Conservation (phyloP, 2,888 invertebrate genomes). For the Dysmachus trigonus region DNA sequence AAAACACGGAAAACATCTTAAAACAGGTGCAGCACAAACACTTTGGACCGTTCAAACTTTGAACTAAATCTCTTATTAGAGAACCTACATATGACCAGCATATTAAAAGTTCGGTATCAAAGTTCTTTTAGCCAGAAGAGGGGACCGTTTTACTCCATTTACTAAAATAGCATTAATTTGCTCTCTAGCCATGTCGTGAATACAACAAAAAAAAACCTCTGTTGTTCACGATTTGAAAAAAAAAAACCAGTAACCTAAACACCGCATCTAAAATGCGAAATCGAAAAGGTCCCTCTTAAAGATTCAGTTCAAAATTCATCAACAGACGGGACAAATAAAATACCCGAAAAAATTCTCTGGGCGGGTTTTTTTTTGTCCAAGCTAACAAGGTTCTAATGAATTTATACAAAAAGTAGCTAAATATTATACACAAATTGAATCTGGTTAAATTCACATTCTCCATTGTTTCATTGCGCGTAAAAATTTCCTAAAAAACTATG, state of each 20-base stretch:
- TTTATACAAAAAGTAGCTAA: constrained; percentile 30
- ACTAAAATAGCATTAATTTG: not conserved
- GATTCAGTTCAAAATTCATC: not conserved
- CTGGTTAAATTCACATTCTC: constrained; percentile 29
- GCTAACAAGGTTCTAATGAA: constrained; percentile 23
- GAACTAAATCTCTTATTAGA: not conserved
- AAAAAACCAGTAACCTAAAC: not conserved
- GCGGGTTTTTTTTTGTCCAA: not conserved
- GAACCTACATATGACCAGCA: not conserved
- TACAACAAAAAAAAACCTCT: not conserved
- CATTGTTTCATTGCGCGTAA: constrained; percentile 40
- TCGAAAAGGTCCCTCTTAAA: not conserved
- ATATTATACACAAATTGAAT: constrained; percentile 28
- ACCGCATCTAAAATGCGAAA: not conserved
- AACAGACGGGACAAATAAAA: not conserved
- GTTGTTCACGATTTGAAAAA: not conserved
- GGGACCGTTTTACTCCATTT: not conserved
- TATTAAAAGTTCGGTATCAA: not conserved
- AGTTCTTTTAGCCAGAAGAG: not conserved
- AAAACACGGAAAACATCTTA: not conserved
- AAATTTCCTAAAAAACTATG: constrained; percentile 43
- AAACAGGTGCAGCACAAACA: not conserved
- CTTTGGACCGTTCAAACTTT: not conserved
- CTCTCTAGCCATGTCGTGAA: not conserved
- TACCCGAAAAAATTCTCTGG: not conserved